Conservation (phyloP, 2,888 invertebrate species). For the Diaperis boleti region DNA sequence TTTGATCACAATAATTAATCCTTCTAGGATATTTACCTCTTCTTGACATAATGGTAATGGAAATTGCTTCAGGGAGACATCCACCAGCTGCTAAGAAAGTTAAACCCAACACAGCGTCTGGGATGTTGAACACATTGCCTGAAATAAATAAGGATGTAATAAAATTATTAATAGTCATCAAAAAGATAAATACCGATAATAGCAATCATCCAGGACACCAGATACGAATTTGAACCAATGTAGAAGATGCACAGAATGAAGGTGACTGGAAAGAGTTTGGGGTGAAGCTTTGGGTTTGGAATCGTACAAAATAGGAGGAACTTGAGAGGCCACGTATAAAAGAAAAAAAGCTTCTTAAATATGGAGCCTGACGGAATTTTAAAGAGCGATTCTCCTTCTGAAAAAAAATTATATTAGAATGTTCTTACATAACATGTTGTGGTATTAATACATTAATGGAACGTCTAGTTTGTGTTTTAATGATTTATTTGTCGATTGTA, state of each 20-base stretch:
- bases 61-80: conserved; percentile 86
- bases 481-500: no score
- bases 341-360: conserved; percentile 72
- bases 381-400: conserved; percentile 49
- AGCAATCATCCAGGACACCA: conserved; percentile 94
- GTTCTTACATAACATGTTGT: no score
- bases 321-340: conserved; percentile 80
- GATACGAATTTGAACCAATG: conserved; percentile 87
- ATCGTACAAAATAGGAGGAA: conserved; percentile 75
- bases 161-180: conserved; percentile 12
- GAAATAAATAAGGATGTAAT: conserved; percentile 39
- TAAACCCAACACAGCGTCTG: conserved; percentile 91
- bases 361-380: conserved; percentile 51
- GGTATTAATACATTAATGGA: no score
- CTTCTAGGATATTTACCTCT: conserved; percentile 82
- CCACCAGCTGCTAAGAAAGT: conserved; percentile 93
- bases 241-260: conserved; percentile 90
- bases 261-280: conserved; percentile 78
- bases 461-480: no score
- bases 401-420: no score
- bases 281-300: conserved; percentile 76
- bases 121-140: conserved; percentile 82
- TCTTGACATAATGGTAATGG: conserved; percentile 87
- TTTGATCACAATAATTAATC: no score
- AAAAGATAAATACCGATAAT: conserved; percentile 74